Conservation (phyloP, 1,140 invertebrate species). For the Pectinophora gossypiella region DNA sequence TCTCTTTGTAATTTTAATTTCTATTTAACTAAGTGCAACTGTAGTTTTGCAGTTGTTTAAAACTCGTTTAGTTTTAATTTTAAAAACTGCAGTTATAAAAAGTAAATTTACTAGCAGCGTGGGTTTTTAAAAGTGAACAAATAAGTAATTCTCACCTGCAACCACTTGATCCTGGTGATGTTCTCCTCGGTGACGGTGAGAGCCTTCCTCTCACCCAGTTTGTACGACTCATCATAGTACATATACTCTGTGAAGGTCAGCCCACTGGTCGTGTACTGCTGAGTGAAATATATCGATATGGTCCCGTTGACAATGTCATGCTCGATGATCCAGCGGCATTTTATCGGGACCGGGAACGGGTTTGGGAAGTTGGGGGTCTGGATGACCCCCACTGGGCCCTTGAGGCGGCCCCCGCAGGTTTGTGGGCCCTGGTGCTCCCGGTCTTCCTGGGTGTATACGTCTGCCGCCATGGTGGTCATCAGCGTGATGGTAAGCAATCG, state of each 20-base stretch:
- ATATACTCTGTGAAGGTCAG: constrained; percentile 89
- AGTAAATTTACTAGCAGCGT: no score
- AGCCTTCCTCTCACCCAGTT: constrained; percentile 77
- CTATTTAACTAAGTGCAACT: no score
- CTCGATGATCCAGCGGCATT: constrained; percentile 91
- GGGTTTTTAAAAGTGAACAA: no score
- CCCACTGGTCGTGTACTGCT: constrained; percentile 88
- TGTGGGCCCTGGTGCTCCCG: constrained; percentile 53
- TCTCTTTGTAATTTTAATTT: no score
- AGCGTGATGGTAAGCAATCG: constrained; percentile 45
- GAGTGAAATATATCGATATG: constrained; percentile 91
- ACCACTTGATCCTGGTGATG: constrained; percentile 80
- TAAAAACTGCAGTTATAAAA: no score
- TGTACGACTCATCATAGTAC: constrained; percentile 83
- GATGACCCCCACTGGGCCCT: constrained; percentile 80
- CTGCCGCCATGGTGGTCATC: constrained; percentile 34
- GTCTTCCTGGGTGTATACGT: constrained; percentile 36
- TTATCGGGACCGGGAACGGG: constrained; percentile 86
- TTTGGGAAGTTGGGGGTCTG: constrained; percentile 89
- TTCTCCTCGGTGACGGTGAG: constrained; percentile 83
- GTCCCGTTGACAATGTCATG: constrained; percentile 80
- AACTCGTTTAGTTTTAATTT: no score
- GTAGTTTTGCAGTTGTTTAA: no score
- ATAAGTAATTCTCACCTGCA: constrained; percentile 75
- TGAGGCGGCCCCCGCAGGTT: constrained; percentile 79